Conservation (phyloP, 1,140 invertebrate genomes). For the Pachypeltis micranthus region DNA sequence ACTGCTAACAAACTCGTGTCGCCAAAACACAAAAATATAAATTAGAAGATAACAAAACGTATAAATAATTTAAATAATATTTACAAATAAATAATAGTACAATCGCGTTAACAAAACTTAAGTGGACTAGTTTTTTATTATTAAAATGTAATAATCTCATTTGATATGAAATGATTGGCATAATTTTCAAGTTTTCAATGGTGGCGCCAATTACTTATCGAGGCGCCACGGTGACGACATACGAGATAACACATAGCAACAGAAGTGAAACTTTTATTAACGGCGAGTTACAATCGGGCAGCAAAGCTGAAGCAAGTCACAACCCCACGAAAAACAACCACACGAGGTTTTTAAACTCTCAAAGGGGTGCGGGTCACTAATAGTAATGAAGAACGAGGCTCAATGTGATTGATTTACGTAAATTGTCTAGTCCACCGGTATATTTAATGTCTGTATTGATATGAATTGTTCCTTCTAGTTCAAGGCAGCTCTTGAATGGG, state of each 20-base stretch:
- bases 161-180: not conserved
- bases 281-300: not conserved
- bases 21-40: no score
- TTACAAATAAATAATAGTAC: not conserved
- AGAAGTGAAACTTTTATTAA: not conserved
- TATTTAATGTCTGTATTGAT: not conserved
- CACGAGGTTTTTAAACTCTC: not conserved
- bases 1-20: not conserved
- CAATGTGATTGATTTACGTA: not conserved
- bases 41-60: not conserved
- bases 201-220: not conserved
- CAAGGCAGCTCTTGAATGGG: not conserved
- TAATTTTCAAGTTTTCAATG: not conserved
- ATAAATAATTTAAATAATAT: not conserved
- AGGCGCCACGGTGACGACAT: not conserved
- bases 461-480: not conserved
- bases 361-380: not conserved
- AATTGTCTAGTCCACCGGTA: not conserved
- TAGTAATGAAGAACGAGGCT: not conserved
- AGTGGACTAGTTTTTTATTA: not conserved
- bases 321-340: not conserved
- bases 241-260: not conserved
- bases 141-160: not conserved
- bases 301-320: not conserved
- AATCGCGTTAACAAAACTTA: not conserved